A percentile compares a stretch with the other conserved stretches of the same genome.
These are phyloP conservation scores for Halocynthia roretzi DNA, from an alignment of 23 tunicate genomes.

Conservation along the genomic window DNA sequence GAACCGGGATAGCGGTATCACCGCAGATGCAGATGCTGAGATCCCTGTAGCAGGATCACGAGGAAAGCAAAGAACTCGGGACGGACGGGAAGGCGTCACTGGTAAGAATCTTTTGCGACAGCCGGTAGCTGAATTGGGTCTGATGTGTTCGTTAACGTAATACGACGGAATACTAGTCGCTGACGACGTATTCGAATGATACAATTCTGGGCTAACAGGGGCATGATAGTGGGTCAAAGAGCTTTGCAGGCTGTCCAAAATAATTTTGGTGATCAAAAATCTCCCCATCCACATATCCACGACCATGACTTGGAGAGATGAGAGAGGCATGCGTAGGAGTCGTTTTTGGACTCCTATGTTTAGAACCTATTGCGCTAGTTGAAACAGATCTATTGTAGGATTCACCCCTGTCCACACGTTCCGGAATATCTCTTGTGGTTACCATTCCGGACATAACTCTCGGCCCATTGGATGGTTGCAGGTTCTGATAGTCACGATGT, in stretches of 20 bases:
- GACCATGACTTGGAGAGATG: neutral
- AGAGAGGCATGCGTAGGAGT: neutral
- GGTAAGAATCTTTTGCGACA: neutral
- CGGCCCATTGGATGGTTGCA: neutral
- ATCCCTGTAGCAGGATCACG: neutral
- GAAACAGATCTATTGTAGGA: neutral
- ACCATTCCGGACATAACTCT: neutral
- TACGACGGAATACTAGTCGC: slow-evolving; percentile 6
- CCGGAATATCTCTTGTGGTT: neutral
- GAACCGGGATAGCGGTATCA: slow-evolving; percentile 4
- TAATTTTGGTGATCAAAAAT: neutral
- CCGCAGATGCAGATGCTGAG: slow-evolving; percentile 8
- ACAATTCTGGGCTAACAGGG: neutral
- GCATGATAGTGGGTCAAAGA: neutral
- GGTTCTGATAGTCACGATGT: neutral
- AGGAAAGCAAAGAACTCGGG: neutral
- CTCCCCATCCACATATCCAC: neutral
- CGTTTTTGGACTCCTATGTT: neutral
- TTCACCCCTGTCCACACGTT: neutral
- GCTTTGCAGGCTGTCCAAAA: neutral
- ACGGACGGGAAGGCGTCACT: slow-evolving; percentile 3
- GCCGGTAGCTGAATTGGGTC: slow-evolving; percentile 1
- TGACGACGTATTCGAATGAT: slow-evolving; percentile 2
- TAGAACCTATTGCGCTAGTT: neutral
- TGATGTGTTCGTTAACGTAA: slow-evolving; percentile 1